Conservation (phyloP, 2,113 vertebrate genomes). For the Amazona vittata region DNA sequence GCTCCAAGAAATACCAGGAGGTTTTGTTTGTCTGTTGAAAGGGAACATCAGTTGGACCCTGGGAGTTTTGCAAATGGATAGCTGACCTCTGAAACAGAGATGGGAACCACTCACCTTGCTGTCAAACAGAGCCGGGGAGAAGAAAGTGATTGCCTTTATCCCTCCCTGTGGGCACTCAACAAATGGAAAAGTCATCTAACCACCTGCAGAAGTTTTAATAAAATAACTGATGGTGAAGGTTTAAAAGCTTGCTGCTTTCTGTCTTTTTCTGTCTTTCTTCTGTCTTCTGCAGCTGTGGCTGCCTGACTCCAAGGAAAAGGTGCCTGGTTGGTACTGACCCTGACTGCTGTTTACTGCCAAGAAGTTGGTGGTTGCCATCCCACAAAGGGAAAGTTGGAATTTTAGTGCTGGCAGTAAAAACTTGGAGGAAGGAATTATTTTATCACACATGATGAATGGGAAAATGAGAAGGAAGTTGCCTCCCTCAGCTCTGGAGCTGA, state of each 20-base stretch:
- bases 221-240: not conserved
- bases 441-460: not conserved
- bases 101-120: not conserved
- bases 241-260: not conserved
- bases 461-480: not conserved
- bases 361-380: not conserved
- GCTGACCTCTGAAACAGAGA: not conserved
- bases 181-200: not conserved
- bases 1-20: not conserved
- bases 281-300: not conserved
- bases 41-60: not conserved
- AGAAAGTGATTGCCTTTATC: not conserved
- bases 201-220: not conserved
- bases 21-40: not conserved
- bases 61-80: not conserved
- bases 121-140: fast-evolving
- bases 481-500: not conserved
- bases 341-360: not conserved
- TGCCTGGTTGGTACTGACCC: not conserved
- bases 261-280: not conserved
- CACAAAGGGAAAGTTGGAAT: slow-evolving; percentile 21
- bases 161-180: fast-evolving
- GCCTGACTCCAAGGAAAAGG: not conserved
- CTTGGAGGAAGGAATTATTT: not conserved
- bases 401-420: not conserved